Conservation (phyloP, 2,113 vertebrate genomes). For the Columba janthina region DNA sequence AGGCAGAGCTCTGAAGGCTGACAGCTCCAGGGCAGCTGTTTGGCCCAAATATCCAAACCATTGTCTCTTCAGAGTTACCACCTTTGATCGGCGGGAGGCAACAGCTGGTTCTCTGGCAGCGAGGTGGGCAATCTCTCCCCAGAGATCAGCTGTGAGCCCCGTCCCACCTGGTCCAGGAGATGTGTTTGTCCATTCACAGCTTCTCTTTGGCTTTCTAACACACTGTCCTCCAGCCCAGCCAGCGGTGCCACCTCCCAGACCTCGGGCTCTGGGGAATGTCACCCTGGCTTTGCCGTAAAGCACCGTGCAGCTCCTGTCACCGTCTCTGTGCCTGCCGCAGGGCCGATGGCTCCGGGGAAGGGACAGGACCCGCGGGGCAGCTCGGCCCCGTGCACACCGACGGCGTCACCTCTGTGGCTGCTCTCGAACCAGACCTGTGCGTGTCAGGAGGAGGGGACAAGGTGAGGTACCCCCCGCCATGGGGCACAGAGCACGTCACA, state of each 20-base stretch:
- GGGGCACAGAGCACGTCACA: neutral
- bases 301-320: fast-evolving
- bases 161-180: neutral
- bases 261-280: neutral
- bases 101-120: neutral
- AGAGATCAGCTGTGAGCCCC: neutral
- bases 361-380: conserved; percentile 61
- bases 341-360: conserved; percentile 71
- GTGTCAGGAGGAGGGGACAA: conserved; percentile 92
- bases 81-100: neutral
- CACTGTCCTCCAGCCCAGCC: neutral
- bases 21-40: neutral
- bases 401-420: conserved; percentile 82
- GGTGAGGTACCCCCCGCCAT: conserved; percentile 61
- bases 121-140: neutral
- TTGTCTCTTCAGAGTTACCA: neutral
- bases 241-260: neutral
- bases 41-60: neutral
- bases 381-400: conserved; percentile 81
- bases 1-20: neutral
- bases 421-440: conserved; percentile 85
- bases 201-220: neutral
- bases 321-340: conserved; percentile 58
- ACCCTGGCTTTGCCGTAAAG: fast-evolving
- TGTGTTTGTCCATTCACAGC: neutral